Percentiles rank a stretch among this genome's conserved stretches.
phyloP scores from a whole-genome alignment of 1,140 invertebrate species.

The Monochamus saltuarius region DNA sequence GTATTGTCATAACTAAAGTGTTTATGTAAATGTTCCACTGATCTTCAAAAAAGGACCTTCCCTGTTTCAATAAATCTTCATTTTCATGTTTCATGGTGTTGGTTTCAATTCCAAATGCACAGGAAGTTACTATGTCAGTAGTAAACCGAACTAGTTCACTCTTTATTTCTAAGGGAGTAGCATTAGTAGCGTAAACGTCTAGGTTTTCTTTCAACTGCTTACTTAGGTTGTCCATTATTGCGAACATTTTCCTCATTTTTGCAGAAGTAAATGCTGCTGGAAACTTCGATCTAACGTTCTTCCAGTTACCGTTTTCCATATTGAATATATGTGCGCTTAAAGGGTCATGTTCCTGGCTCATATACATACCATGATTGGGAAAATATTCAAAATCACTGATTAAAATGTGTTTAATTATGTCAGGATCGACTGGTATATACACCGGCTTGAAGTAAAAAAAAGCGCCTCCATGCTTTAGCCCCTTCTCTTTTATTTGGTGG shows the following conservation, averaged over 20 bases:
- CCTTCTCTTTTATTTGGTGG: constrained; percentile 40
- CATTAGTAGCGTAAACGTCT: no score
- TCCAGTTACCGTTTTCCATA: constrained; percentile 54
- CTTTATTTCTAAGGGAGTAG: no score
- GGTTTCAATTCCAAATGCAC: constrained; percentile 54
- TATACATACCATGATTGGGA: constrained; percentile 50
- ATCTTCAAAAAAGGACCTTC: no score
- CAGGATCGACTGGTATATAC: constrained; percentile 51
- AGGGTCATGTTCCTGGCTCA: constrained; percentile 51
- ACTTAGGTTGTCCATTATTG: no score
- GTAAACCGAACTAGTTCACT: no score
- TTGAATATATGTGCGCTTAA: constrained; percentile 54
- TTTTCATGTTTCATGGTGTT: constrained; percentile 51
- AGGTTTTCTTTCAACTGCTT: no score
- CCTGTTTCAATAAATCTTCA: constrained; percentile 47
- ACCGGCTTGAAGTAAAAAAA: constrained; percentile 27
- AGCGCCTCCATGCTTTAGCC: constrained; percentile 22
- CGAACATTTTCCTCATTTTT: no score
- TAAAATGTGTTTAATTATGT: constrained; percentile 54
- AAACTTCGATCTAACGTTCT: constrained; percentile 50
- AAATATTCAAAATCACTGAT: constrained; percentile 56
- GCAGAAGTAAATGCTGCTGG: constrained; percentile 56
- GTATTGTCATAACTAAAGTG: no score
- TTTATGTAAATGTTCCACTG: no score
- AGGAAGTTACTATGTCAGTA: constrained; percentile 7